Evolutionary conservation across 2,113 vertebrate species (phyloP).

Genomic region (Notechis scutatus): DNA sequence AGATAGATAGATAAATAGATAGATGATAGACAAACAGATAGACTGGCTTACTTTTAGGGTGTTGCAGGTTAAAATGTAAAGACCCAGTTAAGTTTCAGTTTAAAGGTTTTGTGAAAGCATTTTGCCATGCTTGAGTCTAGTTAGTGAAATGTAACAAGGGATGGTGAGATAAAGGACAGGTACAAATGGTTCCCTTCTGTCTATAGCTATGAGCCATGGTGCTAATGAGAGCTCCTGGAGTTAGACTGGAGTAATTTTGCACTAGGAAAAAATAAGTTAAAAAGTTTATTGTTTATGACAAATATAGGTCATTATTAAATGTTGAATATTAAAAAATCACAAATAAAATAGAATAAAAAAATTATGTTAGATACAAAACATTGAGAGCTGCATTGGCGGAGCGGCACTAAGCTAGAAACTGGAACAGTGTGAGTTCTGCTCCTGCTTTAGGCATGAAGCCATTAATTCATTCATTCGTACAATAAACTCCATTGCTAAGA

Average conservation of each 20-base stretch:
- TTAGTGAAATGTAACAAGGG: not conserved
- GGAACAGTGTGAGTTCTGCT: not conserved
- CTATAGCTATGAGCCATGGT: not conserved
- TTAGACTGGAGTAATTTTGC: not conserved
- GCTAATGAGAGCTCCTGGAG: not conserved
- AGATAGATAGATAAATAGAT: not conserved
- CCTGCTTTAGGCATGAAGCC: not conserved
- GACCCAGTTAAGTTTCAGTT: not conserved
- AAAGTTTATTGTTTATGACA: not conserved
- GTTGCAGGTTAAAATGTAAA: not conserved
- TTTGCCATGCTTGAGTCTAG: not conserved
- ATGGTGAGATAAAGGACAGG: not conserved
- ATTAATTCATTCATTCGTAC: not conserved
- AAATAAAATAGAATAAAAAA: not conserved
- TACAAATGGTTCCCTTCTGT: not conserved
- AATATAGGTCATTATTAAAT: not conserved
- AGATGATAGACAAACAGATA: not conserved
- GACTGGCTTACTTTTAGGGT: not conserved
- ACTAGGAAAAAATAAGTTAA: not conserved
- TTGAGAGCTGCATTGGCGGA: not conserved
- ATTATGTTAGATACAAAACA: not conserved
- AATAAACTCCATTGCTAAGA: too few relatives aligned
- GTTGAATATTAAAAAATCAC: not conserved
- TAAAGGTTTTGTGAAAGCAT: not conserved
- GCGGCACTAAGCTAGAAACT: not conserved